Evolutionary conservation across 1,140 invertebrate species (phyloP), one percentile per base, ranked within the genome.

Genomic region (Ectropis grisescens): DNA sequence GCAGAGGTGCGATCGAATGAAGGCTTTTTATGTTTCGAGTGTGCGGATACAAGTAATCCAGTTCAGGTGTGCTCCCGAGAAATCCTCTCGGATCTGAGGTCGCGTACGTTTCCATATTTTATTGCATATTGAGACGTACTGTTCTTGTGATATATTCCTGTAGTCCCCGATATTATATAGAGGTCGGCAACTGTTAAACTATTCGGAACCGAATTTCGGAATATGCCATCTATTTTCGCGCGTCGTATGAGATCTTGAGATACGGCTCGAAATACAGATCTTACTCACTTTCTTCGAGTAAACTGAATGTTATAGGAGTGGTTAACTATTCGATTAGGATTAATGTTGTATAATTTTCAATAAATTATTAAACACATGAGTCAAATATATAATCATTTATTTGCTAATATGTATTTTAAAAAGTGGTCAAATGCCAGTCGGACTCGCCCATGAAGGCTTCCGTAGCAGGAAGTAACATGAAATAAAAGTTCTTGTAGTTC

Each of bases 111-210:
- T 50, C 37, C 61, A 50, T 41, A 56, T 74, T 74, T 74, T 79
- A 76, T 79, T 74, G 59, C 65, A 71, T 75, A 75, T 79, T 79
- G 74, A 79, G 69, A 70, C 67, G 58, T n/a, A n/a, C 47, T 71
- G 59, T 66, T 62, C 58, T 34, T 65, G 43, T 65, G 65, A 72
- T 71, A 66, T 71, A 71, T 71, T 61, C 42, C 41, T 22, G 27
- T 36, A 33, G 38, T n/a, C 39, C 38, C 47, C 50, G 39, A 53
- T 58, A 54, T 66, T 60, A 67, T 56, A 60, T 46, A 40, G 44
- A 46, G 39, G 39, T 38, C 37, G 34, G 34, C 29, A 32, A 43
- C 33, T 49, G 54, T 52, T 54, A 61, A 62, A 62, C 55, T 47
- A 54, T 68, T 58, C 37, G 38, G 29, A 39, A 51, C 33, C 45